Percentiles rank a stretch among this genome's conserved stretches.
Conservation (phyloP, 2,113 vertebrate genomes). For the Seriola rivoliana region DNA sequence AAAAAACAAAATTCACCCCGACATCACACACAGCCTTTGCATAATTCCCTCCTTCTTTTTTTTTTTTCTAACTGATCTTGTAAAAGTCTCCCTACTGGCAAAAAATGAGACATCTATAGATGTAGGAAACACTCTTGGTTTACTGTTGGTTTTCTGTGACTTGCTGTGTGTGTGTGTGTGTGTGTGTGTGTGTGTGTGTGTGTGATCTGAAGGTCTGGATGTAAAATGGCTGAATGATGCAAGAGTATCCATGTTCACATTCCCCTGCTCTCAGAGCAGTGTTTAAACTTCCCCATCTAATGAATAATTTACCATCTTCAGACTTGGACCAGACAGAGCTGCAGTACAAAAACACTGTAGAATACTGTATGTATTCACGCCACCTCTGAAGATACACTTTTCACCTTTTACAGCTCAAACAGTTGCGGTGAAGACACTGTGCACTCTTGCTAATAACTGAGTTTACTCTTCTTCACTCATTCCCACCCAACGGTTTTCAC, state of each 20-base stretch:
- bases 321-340: constrained; percentile 52
- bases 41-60: constrained; percentile 7
- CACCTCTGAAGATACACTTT: constrained; percentile 32
- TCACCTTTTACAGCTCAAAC: constrained; percentile 26
- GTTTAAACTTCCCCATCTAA: constrained; percentile 60
- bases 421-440: not conserved
- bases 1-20: constrained; percentile 9
- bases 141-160: constrained; percentile 32
- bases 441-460: not conserved
- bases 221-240: constrained; percentile 64
- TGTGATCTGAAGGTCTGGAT: constrained; percentile 28
- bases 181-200: not conserved
- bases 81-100: constrained; percentile 46
- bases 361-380: constrained; percentile 6
- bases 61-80: constrained; percentile 12
- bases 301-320: constrained; percentile 74
- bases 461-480: not conserved
- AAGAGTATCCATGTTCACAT: constrained; percentile 57
- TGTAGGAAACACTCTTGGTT: constrained; percentile 20
- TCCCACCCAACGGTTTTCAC: not conserved
- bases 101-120: constrained; percentile 18
- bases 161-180: constrained; percentile 22
- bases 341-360: constrained; percentile 22
- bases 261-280: constrained; percentile 57
- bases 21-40: constrained; percentile 31